phyloP scores from a whole-genome alignment of 2,888 invertebrate species.

The Melitaea athalia region DNA sequence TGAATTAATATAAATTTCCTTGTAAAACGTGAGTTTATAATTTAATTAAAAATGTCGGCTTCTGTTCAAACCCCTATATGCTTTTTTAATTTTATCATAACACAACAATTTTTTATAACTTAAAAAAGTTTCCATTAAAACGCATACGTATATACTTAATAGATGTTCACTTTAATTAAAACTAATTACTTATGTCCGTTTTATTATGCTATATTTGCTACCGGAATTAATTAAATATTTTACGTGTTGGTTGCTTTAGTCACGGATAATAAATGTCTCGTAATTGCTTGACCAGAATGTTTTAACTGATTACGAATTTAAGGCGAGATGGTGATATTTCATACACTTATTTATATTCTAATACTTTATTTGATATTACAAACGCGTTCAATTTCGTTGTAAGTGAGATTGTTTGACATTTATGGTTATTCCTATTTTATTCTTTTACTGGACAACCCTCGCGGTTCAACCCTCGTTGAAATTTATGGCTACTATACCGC shows the following conservation, averaged over 20 bases:
- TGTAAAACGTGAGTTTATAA: background rate
- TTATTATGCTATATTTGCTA: slow-evolving; percentile 35
- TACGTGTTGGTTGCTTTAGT: slow-evolving; percentile 32
- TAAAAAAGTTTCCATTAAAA: slow-evolving; percentile 27
- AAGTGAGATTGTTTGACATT: background rate
- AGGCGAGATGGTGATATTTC: background rate
- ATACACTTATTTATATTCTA: background rate
- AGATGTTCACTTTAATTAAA: slow-evolving; percentile 33
- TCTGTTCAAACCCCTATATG: background rate
- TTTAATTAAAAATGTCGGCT: background rate
- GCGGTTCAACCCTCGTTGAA: no score
- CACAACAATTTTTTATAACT: background rate
- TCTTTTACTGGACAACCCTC: background rate
- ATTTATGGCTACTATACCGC: no score
- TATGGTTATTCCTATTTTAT: background rate
- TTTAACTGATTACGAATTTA: slow-evolving; percentile 26
- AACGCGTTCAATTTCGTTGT: background rate
- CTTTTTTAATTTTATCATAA: background rate
- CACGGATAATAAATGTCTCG: slow-evolving; percentile 33
- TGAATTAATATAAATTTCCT: background rate
- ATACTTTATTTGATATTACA: background rate
- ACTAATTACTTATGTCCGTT: slow-evolving; percentile 34
- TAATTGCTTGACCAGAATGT: slow-evolving; percentile 29
- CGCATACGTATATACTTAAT: slow-evolving; percentile 17
- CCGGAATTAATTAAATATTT: slow-evolving; percentile 36